phyloP scores from a whole-genome alignment of 2,888 invertebrate genomes.

The Papilio protenor region DNA sequence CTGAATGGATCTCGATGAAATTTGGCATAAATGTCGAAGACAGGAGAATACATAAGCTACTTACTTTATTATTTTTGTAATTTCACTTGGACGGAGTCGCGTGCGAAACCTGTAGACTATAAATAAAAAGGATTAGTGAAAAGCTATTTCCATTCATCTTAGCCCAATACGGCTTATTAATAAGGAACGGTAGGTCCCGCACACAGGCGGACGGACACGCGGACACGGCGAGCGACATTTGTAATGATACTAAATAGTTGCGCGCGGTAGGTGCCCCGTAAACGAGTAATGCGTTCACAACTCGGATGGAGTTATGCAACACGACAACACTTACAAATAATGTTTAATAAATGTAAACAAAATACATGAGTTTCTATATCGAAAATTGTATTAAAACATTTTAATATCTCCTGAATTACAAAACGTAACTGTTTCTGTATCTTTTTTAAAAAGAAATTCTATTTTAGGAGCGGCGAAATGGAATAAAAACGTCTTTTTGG shows the following conservation, averaged over 20 bases:
- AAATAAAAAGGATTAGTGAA: conserved; percentile 17
- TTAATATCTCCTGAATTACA: too few relatives aligned
- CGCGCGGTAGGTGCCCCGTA: conserved; percentile 79
- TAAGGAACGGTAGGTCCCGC: conserved; percentile 77
- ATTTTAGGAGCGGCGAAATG: too few relatives aligned
- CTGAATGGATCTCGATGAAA: too few relatives aligned
- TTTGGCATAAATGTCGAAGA: too few relatives aligned
- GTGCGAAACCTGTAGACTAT: not conserved
- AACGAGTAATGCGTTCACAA: conserved; percentile 77
- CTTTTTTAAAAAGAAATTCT: too few relatives aligned
- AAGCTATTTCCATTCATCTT: conserved; percentile 57
- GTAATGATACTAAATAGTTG: conserved; percentile 84
- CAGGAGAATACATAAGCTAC: too few relatives aligned
- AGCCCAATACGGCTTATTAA: conserved; percentile 74
- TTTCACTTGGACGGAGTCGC: not conserved
- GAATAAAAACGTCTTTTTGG: not conserved
- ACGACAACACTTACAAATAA: not conserved
- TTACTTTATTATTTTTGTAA: too few relatives aligned
- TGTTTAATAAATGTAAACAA: not conserved
- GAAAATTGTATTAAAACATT: not conserved
- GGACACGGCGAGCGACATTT: conserved; percentile 77
- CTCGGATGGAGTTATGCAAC: conserved; percentile 56
- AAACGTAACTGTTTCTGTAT: too few relatives aligned
- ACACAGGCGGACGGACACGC: conserved; percentile 70
- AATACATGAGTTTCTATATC: not conserved